These are phyloP conservation scores for Myanophis thanlyinensis DNA, from an alignment of 2,113 vertebrate species.

Conservation along the genomic window DNA sequence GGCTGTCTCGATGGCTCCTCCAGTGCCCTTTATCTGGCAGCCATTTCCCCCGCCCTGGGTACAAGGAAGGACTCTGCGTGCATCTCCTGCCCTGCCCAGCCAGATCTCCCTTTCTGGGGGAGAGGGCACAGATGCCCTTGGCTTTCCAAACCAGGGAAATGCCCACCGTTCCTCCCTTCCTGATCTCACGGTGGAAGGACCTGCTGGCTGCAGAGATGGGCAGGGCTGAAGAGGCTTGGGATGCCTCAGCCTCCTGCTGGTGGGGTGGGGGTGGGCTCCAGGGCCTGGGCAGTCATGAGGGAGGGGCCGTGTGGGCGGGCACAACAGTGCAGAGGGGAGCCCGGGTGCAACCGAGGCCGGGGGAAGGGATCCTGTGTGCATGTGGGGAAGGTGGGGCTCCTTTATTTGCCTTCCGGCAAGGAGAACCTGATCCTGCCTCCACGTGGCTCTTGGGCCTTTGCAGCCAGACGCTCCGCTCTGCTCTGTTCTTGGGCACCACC, in stretches of 20 bases:
- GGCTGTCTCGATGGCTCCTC: not conserved
- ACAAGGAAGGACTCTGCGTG: not conserved
- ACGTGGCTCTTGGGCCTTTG: not conserved
- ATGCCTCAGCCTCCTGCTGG: not conserved
- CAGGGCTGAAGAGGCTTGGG: not conserved
- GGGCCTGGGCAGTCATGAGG: not conserved
- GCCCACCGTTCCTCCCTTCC: not conserved
- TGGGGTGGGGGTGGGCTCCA: not conserved
- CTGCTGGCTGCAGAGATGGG: not conserved
- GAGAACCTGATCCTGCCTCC: not conserved
- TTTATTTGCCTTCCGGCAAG: not conserved
- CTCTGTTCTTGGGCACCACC: not conserved
- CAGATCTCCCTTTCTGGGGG: not conserved
- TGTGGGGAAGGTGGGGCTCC: not conserved
- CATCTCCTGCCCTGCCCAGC: not conserved
- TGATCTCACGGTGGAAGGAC: not conserved
- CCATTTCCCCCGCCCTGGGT: not conserved
- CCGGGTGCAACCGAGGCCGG: not conserved
- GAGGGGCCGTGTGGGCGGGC: not conserved
- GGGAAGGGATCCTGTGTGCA: not conserved
- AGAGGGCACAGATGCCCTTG: not conserved
- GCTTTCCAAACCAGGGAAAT: not conserved
- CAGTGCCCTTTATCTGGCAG: not conserved
- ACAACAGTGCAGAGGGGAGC: not conserved
- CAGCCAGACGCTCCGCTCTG: not conserved